Evolutionary conservation across 2,797 vertebrate genomes (phyloP).

Genomic region (Semaprochilodus insignis): DNA sequence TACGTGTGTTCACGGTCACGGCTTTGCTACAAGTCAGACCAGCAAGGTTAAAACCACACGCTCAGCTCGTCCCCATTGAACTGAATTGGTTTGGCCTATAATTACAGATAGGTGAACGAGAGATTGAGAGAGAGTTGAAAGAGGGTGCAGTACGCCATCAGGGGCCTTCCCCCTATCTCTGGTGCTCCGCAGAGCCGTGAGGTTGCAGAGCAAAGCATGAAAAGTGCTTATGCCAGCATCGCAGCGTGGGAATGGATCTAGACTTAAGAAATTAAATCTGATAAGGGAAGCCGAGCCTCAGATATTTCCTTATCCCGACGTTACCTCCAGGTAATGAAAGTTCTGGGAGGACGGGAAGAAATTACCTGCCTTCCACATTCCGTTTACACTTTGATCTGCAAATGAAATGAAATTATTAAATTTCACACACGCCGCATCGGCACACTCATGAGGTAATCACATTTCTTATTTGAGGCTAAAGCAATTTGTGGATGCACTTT

Average conservation of each 20-base stretch:
- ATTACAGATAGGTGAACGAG: slow-evolving; percentile 18
- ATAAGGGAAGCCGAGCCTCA: slow-evolving; percentile 56
- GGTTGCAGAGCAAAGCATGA: slow-evolving; percentile 31
- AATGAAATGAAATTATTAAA: slow-evolving; percentile 78
- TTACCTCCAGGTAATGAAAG: slow-evolving; percentile 30
- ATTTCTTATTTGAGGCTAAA: slow-evolving; percentile 50
- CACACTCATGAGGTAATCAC: slow-evolving; percentile 69
- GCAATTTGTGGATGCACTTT: slow-evolving; percentile 24
- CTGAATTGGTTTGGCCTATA: slow-evolving; percentile 17
- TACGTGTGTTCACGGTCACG: background rate
- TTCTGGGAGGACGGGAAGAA: slow-evolving; percentile 23
- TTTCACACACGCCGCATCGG: slow-evolving; percentile 74
- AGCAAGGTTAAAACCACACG: background rate
- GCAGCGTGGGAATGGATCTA: slow-evolving; percentile 48
- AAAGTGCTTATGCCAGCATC: slow-evolving; percentile 59
- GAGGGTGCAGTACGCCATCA: background rate
- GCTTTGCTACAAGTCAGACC: background rate
- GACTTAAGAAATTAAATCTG: slow-evolving; percentile 65
- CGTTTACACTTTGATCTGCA: slow-evolving; percentile 73
- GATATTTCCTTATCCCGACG: slow-evolving; percentile 60
- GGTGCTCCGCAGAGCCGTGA: background rate
- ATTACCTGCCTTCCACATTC: slow-evolving; percentile 43
- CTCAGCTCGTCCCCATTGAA: background rate
- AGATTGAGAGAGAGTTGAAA: background rate
- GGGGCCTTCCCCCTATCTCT: background rate